Evolutionary conservation across 2,113 vertebrate genomes (phyloP).

Genomic region (Eurystomus gularis): DNA sequence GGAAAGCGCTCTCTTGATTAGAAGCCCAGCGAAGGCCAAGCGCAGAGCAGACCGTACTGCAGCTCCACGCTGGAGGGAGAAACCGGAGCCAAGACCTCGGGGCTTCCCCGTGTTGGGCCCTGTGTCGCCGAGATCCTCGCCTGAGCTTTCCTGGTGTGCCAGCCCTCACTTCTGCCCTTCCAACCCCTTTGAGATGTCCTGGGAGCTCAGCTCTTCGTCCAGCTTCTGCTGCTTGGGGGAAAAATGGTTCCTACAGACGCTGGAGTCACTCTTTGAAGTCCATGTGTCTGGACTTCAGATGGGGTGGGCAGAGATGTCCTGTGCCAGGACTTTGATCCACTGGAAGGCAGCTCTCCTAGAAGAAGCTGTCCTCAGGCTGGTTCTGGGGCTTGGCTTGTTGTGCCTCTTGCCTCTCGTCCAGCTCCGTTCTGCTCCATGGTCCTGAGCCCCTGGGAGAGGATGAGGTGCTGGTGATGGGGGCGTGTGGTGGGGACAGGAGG

Average conservation of each 20-base stretch:
- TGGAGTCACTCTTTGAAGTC: not conserved
- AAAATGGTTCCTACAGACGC: fast-evolving
- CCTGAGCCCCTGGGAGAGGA: not conserved
- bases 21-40: not conserved
- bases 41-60: not conserved
- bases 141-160: not conserved
- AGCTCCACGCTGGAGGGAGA: not conserved
- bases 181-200: not conserved
- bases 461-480: not conserved
- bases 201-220: not conserved
- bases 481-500: not conserved
- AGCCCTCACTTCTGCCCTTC: not conserved
- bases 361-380: not conserved
- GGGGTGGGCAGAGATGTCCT: not conserved
- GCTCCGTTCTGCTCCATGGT: not conserved
- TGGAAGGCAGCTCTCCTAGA: not conserved
- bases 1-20: not conserved
- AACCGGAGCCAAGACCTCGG: not conserved
- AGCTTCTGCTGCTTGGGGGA: not conserved
- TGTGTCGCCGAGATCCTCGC: not conserved
- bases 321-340: not conserved
- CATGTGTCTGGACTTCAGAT: not conserved
- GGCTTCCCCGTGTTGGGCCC: no score
- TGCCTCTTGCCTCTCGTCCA: no score
- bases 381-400: not conserved